Percentiles rank a stretch among this genome's conserved stretches.
phyloP scores from a whole-genome alignment of 2,113 vertebrate species.

The Speoplatyrhinus poulsoni region DNA sequence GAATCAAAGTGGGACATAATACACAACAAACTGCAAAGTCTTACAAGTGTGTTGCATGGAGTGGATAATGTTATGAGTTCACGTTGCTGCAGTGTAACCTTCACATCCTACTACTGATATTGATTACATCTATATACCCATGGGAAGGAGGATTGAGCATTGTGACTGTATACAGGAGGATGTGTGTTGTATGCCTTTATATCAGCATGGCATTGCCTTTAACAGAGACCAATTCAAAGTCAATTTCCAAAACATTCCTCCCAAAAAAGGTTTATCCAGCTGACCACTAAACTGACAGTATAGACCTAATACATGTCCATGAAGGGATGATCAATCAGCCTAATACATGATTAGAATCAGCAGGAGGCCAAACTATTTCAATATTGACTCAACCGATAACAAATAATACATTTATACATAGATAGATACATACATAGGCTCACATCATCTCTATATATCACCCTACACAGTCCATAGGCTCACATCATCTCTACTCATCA shows the following conservation, averaged over 20 bases:
- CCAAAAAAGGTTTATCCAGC: background rate
- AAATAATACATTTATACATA: too few species aligned
- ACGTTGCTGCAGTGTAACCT: conserved; percentile 75
- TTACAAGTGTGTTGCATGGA: conserved; percentile 39
- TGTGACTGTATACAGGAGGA: conserved; percentile 51
- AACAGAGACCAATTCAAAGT: background rate
- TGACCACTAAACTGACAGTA: background rate
- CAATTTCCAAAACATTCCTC: conserved; percentile 1
- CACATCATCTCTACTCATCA: too few species aligned
- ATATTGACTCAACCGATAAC: too few species aligned
- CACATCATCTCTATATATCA: too few species aligned
- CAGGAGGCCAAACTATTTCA: too few species aligned
- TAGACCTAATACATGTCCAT: too few species aligned
- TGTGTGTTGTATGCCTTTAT: conserved; percentile 65
- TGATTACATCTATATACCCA: conserved; percentile 50
- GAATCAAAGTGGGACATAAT: conserved; percentile 66
- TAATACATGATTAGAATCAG: too few species aligned
- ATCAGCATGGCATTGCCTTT: conserved; percentile 59
- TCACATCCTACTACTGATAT: conserved; percentile 75
- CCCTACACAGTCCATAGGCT: too few species aligned
- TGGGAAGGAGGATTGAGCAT: conserved; percentile 66
- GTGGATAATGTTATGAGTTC: conserved; percentile 48
- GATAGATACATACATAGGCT: too few species aligned
- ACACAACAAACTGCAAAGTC: conserved; percentile 39
- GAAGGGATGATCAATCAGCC: too few species aligned